These are phyloP conservation scores for Cheumatopsyche charites DNA, from an alignment of 1,140 invertebrate species.

Conservation along the genomic window DNA sequence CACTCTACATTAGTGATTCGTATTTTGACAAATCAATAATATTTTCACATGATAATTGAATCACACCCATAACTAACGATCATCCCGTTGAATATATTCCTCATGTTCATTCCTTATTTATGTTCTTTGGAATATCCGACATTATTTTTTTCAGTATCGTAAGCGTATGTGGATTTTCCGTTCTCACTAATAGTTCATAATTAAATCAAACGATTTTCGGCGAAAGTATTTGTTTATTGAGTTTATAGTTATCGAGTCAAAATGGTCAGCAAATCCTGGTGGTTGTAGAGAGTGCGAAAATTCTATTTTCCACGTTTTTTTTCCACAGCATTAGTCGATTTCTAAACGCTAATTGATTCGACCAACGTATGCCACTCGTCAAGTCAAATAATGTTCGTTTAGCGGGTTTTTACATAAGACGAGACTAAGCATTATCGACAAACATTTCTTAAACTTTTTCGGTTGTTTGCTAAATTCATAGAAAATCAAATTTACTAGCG, in stretches of 20 bases:
- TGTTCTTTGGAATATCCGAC: no score
- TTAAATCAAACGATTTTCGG: background rate
- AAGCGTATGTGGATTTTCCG: background rate
- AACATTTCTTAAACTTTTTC: no score
- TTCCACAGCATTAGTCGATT: slow-evolving; percentile 1
- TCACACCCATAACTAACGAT: no score
- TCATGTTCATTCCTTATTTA: no score
- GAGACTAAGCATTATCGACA: background rate
- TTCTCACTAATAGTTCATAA: background rate
- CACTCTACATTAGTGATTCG: no score
- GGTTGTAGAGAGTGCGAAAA: no score
- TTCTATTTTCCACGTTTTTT: background rate
- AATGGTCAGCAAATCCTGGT: background rate
- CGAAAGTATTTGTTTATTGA: no score
- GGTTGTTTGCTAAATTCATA: no score
- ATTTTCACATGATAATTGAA: no score
- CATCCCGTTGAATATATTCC: no score
- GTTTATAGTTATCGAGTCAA: slow-evolving; percentile 1
- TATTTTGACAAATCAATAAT: no score
- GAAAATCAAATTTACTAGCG: no score
- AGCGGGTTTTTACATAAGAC: slow-evolving; percentile 3
- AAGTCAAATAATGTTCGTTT: slow-evolving; percentile 33
- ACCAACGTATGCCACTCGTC: slow-evolving; percentile 18
- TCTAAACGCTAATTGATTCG: slow-evolving; percentile 26
- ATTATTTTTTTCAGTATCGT: background rate